phyloP scores from a whole-genome alignment of 2,113 vertebrate species.

The Myanophis thanlyinensis region DNA sequence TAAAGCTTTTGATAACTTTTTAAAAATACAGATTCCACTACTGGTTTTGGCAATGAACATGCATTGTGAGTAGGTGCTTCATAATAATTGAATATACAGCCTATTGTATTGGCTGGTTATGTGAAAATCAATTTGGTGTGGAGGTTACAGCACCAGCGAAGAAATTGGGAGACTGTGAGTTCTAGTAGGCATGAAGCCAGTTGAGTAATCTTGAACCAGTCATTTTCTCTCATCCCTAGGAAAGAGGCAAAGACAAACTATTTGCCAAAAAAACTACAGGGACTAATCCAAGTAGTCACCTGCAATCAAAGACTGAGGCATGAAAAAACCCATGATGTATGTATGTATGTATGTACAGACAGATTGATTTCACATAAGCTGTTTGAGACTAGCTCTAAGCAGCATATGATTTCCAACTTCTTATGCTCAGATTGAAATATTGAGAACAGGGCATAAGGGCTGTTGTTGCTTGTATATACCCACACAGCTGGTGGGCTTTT shows the following conservation, averaged over 20 bases:
- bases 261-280: background rate
- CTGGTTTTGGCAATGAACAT: background rate
- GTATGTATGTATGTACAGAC: background rate
- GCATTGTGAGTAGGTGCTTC: background rate
- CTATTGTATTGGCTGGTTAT: background rate
- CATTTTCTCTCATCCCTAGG: background rate
- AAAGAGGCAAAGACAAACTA: background rate
- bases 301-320: background rate
- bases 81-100: background rate
- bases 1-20: constrained; percentile 30
- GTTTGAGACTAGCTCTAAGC: background rate
- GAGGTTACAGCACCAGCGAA: background rate
- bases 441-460: background rate
- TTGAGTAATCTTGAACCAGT: background rate
- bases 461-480: background rate
- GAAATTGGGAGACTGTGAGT: background rate
- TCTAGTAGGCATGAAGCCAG: background rate
- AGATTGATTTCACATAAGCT: background rate
- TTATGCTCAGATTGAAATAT: background rate
- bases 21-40: constrained; percentile 23
- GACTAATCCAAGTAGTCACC: background rate
- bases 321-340: background rate
- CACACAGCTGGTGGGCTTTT: background rate
- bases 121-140: background rate
- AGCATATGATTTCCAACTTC: background rate